Percentiles rank a stretch among this genome's conserved stretches.
These are phyloP conservation scores for Galeopsomyia nigrocyanea DNA, from an alignment of 2,888 invertebrate species.

Conservation along the genomic window DNA sequence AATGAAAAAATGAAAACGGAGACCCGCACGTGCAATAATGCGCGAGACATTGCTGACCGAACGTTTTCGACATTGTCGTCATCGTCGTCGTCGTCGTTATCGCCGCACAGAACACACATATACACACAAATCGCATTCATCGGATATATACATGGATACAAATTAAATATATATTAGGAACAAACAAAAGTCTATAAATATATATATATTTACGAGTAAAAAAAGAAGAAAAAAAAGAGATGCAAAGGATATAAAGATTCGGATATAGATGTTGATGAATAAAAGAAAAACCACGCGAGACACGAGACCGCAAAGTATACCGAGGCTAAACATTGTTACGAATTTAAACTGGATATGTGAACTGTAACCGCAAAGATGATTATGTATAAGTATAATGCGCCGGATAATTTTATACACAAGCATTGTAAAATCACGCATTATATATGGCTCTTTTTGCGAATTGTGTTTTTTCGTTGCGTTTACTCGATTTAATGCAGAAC, in stretches of 20 bases:
- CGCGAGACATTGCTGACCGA: no score
- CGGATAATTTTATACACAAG: conserved; percentile 18
- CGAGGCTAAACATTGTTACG: conserved; percentile 30
- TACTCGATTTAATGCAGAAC: conserved; percentile 12
- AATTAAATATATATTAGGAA: background rate
- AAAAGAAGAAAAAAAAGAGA: conserved; percentile 12
- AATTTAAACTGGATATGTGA: conserved; percentile 23
- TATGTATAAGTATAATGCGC: conserved; percentile 21
- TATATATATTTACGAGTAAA: conserved; percentile 28
- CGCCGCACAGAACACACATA: no score
- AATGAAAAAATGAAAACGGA: background rate
- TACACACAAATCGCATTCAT: no score
- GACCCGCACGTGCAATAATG: background rate
- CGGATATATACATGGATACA: no score
- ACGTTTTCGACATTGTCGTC: no score
- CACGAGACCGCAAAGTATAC: conserved; percentile 11
- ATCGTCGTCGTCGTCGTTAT: no score
- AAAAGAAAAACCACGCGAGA: background rate
- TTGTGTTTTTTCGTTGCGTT: conserved; percentile 3
- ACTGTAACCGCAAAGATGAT: conserved; percentile 17
- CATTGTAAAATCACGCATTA: conserved; percentile 3
- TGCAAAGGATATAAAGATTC: background rate
- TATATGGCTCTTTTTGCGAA: conserved; percentile 7
- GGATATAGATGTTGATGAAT: background rate
- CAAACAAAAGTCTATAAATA: conserved; percentile 24